phyloP scores from a whole-genome alignment of 1,140 invertebrate species.

The Saccostrea cuccullata region DNA sequence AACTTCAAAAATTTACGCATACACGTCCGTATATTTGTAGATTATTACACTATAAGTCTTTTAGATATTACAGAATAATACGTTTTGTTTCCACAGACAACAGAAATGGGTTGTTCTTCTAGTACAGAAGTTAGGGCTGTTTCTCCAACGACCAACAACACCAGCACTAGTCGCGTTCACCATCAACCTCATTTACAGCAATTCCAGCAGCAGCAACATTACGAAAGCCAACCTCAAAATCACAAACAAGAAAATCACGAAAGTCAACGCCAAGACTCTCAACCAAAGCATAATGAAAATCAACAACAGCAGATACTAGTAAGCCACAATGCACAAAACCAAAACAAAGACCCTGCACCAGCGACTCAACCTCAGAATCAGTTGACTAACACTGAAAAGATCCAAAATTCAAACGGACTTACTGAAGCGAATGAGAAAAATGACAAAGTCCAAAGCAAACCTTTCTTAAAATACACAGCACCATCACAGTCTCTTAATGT shows the following conservation, averaged over 20 bases:
- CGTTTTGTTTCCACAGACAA: neutral
- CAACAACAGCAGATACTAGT: neutral
- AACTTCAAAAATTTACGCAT: too few species aligned
- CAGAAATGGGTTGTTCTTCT: constrained; percentile 23
- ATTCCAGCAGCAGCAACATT: constrained; percentile 13
- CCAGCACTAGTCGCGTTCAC: neutral
- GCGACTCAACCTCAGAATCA: neutral
- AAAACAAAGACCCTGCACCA: neutral
- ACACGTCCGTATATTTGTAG: too few species aligned
- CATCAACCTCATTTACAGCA: constrained; percentile 16
- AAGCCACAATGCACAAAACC: neutral
- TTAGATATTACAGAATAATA: too few species aligned
- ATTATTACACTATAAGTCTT: too few species aligned
- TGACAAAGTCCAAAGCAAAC: neutral
- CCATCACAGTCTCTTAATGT: neutral
- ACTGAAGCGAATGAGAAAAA: neutral
- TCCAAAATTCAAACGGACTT: neutral
- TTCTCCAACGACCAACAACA: constrained; percentile 13
- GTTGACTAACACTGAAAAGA: neutral
- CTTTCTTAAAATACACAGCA: neutral
- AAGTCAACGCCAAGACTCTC: neutral
- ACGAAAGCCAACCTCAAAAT: neutral
- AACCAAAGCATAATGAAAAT: neutral
- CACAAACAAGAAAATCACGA: constrained; percentile 23
- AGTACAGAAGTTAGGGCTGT: constrained; percentile 37